A percentile compares a stretch with the other conserved stretches of the same genome.
These are phyloP conservation scores for Manis pentadactyla DNA, from an alignment of 2,797 vertebrate genomes.

Conservation along the genomic window DNA sequence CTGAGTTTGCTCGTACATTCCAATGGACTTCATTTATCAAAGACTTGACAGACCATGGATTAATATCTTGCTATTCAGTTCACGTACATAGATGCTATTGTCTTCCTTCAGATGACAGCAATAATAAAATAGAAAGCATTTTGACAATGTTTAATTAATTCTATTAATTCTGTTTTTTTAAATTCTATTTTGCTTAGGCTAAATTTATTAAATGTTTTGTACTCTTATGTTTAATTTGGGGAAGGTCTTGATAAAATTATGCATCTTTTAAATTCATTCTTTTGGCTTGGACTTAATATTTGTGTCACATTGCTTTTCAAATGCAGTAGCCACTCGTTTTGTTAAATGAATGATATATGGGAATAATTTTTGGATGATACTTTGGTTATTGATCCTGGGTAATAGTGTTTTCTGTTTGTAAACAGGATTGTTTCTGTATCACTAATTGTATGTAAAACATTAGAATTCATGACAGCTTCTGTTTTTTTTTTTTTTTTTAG, in stretches of 20 bases:
- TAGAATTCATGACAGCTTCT: conserved; percentile 2
- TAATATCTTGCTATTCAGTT: not conserved
- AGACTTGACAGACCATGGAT: not conserved
- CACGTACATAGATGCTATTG: not conserved
- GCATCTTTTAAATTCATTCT: conserved; percentile 3
- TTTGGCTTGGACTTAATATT: not conserved
- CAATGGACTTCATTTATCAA: not conserved
- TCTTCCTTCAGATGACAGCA: not conserved
- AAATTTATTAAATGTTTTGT: conserved; percentile 34
- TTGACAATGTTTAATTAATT: not conserved
- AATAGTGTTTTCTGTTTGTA: conserved; percentile 16
- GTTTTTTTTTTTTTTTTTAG: too few species aligned
- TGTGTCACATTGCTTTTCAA: conserved; percentile 32
- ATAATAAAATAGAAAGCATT: not conserved
- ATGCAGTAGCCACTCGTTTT: not conserved
- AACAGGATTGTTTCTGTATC: not conserved
- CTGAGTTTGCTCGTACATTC: not conserved
- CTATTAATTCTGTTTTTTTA: not conserved
- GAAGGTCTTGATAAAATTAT: conserved; percentile 8
- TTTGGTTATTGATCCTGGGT: conserved; percentile 23
- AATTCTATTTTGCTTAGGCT: not conserved
- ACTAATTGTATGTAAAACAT: conserved; percentile 6
- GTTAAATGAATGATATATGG: not conserved
- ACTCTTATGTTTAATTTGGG: conserved; percentile 28
- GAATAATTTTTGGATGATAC: not conserved